Percentiles rank a stretch among this genome's conserved stretches.
Conservation (phyloP, 2,888 invertebrate genomes). For the Ommatoiulus sabulosus region DNA sequence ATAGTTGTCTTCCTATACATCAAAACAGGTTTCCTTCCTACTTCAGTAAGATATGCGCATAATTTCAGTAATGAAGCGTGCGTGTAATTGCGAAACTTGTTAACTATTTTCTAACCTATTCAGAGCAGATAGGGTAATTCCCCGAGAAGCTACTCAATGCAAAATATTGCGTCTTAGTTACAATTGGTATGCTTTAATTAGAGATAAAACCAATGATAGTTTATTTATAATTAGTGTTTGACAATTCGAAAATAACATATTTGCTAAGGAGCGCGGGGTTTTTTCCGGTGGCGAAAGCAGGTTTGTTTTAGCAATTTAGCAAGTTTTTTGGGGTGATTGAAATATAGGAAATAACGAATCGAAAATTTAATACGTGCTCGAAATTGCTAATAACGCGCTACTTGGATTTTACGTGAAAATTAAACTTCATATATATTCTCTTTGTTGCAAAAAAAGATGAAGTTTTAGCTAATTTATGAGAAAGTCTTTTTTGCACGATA, state of each 20-base stretch:
- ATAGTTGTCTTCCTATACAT: conserved; percentile 41
- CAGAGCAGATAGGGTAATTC: neutral
- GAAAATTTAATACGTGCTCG: conserved; percentile 2
- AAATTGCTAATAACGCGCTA: neutral
- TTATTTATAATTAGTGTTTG: conserved; percentile 6
- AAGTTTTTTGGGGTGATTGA: conserved; percentile 18
- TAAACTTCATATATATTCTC: neutral
- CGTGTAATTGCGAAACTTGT: neutral
- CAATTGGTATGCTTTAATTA: conserved; percentile 5
- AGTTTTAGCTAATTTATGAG: neutral
- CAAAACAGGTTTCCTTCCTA: conserved; percentile 41
- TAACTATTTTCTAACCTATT: conserved; percentile 4
- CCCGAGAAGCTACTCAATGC: neutral
- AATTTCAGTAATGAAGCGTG: conserved; percentile 45
- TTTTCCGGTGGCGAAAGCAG: neutral
- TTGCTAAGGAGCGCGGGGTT: neutral
- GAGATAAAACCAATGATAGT: neutral
- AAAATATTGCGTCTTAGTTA: neutral
- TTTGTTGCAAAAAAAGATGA: neutral
- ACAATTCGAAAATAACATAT: conserved; percentile 18
- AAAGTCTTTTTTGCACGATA: neutral
- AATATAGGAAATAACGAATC: conserved; percentile 29
- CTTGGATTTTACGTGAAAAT: neutral
- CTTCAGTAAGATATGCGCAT: conserved; percentile 38
- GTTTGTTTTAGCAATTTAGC: neutral